Base-by-base conservation (phyloP, 2,797 vertebrate genomes). In the Microchirus variegatus region DNA sequence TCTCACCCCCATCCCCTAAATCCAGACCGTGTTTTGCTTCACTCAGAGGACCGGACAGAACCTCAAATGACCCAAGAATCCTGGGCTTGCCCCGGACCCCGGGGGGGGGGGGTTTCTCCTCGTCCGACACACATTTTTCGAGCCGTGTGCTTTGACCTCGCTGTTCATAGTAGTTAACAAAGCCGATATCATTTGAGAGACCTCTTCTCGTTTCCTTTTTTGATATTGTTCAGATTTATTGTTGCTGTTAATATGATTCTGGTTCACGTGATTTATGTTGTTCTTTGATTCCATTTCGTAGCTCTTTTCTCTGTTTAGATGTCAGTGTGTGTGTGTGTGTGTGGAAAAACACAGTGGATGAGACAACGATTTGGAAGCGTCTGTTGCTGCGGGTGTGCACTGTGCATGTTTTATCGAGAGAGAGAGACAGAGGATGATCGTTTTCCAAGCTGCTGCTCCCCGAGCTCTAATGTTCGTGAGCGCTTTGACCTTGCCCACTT, bases 121-220 rank as follows among this genome's bases (percentile, higher is more conserved):
- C 82, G 76, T 81, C 83, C 78, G 81, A 81, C 77, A 69, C 82
- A 83, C 77, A 84, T 80, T 73, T 67, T 73, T 67, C 75, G 85
- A 87, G 83, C 85, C 85, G 78, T 80, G 82, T 84, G 88, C 85
- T 87, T 84, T 86, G 78, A 90, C 83, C 78, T 90, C 79, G 78
- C 84, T 91, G 90, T 93, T 91, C 82, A 91, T 92, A 91, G 87
- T 88, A 84, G 83, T 88, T 89, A 86, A 87, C 88, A 79, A 89
- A 91, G 82, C 90, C 86, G 78, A 80, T 90, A 86, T 89, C 85
- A 82, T 88, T 89, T 80, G 81, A 87, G 77, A 72, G 69, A 88
- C 85, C 85, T 78, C 63, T 81, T 82, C 86, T 82, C 78, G 81
- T 89, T 89, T 87, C 82, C 75, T 88, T 87, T 89, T 90, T 89